Base-by-base conservation (phyloP, 2,797 vertebrate species). In the Enteromius mattozi region DNA sequence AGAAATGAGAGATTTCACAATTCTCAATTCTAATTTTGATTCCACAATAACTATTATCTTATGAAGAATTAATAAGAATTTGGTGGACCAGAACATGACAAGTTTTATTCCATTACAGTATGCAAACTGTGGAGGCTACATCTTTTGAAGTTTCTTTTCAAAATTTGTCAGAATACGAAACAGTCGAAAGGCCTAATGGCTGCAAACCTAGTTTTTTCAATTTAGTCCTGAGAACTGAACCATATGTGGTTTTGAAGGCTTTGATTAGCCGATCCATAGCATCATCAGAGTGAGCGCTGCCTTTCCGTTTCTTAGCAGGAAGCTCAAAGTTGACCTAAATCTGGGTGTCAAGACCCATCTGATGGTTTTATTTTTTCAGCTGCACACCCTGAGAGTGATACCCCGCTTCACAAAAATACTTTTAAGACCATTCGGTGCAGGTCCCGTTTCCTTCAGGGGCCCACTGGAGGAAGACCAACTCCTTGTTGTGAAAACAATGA, bases 341-440 rank as follows among this genome's bases (percentile, higher is more conserved):
- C 91, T 86, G 84, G 89, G 90, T 92, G 90, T 92, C 85, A 65
- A 92, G 92, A 91, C 90, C 89, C 66, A 35, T 92, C 90, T 91
- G 88, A 90, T 80, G 86, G 86, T 85, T 87, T 84, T 95, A 91
- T 95, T 95, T 94, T 95, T 91, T 93, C 94, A 95, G 94, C 94
- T 95, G 94, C 90, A 81, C 66, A 75, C 75, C 85, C 88, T 83
- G 86, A 86, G 87, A 79, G 79, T 27, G 70, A 81, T 83, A 71
- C 88, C 88, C 78, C 75, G 70, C 83, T 89, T 89, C 86, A 78
- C 85, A 66, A 59, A 86, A 91, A 90, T 91, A 87, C 88, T 88
- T 92, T 92, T 85, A 89, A 93, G 91, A 92, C 87, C 76, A 54
- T 40, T 87, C 77, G 42, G 40, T 40, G 69, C 75, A 85, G 89